Conservation (phyloP, 1,140 invertebrate species). For the Pseudobourletiella spinata region DNA sequence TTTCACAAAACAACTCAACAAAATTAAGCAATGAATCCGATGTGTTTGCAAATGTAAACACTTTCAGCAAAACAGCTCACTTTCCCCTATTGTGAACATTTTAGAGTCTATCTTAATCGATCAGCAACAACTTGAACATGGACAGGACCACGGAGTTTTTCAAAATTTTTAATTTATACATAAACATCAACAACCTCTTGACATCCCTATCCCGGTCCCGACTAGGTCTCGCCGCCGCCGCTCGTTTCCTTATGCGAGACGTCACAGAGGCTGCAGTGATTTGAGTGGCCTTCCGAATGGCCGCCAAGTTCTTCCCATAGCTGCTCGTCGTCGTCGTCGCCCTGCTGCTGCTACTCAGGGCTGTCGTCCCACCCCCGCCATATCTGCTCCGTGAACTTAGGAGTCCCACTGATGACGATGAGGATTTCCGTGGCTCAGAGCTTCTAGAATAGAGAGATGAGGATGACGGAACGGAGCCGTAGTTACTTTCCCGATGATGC, state of each 20-base stretch:
- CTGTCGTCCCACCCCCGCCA: neutral
- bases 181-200: neutral
- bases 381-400: neutral
- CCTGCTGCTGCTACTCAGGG: neutral
- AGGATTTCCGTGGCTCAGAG: neutral
- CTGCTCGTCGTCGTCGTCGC: neutral
- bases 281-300: constrained; percentile 12
- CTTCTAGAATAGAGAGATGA: neutral
- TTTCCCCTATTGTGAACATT: too few species aligned
- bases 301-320: constrained; percentile 9
- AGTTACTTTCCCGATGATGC: constrained; percentile 7
- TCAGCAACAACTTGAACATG: too few species aligned
- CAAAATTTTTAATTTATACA: too few species aligned
- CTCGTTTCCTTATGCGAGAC: constrained; percentile 15
- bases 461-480: neutral
- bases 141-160: too few species aligned
- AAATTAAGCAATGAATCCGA: too few species aligned
- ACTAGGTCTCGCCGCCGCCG: neutral
- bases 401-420: neutral
- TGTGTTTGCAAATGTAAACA: too few species aligned
- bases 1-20: too few species aligned
- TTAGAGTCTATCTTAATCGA: too few species aligned
- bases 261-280: constrained; percentile 21
- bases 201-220: neutral
- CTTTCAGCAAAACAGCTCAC: too few species aligned